Conservation (phyloP, 2,113 vertebrate genomes). For the Diglossa brunneiventris region DNA sequence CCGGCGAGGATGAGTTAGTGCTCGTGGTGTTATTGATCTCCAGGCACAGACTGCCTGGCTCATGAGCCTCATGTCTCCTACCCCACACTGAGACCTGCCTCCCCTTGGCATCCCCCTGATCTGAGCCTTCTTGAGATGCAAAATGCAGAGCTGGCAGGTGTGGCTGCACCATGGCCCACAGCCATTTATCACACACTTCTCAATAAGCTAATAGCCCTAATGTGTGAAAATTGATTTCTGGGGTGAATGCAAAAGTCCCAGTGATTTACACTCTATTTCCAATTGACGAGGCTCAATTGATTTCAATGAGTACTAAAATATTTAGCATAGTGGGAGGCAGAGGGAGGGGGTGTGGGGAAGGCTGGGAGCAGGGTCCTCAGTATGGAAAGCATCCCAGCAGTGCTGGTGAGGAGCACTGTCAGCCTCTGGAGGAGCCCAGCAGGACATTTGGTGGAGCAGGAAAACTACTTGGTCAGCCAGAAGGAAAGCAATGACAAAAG, state of each 20-base stretch:
- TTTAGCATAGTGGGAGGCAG: conserved; percentile 59
- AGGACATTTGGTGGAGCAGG: background rate
- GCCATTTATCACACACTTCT: conserved; percentile 78
- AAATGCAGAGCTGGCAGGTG: conserved; percentile 53
- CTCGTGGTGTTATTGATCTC: conserved; percentile 60
- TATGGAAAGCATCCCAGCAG: background rate
- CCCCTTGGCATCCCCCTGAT: background rate
- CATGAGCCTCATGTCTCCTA: background rate
- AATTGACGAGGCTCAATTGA: conserved; percentile 86
- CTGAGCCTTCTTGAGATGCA: background rate
- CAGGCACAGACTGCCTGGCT: conserved; percentile 8
- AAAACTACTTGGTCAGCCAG: background rate
- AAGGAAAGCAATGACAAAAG: background rate
- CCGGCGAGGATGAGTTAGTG: conserved; percentile 49
- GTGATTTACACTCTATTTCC: conserved; percentile 87
- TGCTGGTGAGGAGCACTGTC: background rate
- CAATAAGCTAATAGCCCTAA: conserved; percentile 88
- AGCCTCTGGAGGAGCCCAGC: background rate
- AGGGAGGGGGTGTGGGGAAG: background rate
- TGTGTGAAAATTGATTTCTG: conserved; percentile 97
- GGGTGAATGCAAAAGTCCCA: conserved; percentile 67
- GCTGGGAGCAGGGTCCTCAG: background rate
- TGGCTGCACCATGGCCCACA: conserved; percentile 7
- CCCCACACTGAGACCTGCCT: background rate
- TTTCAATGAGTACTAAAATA: conserved; percentile 80